These are phyloP conservation scores for Zhuqinia jingwanae DNA, from an alignment of 2,888 invertebrate species.

Conservation along the genomic window DNA sequence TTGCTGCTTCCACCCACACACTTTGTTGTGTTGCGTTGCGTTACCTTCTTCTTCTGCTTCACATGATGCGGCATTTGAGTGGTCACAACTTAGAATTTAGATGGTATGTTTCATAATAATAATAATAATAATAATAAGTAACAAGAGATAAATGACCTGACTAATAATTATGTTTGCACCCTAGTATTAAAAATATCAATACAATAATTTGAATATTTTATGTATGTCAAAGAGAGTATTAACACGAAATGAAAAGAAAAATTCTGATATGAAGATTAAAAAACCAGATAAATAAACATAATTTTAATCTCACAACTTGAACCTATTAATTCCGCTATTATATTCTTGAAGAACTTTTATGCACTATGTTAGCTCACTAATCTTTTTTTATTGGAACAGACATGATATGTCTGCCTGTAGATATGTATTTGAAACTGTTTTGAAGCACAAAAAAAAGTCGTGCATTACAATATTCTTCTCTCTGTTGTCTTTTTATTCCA, in stretches of 20 bases:
- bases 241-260: conserved; percentile 27
- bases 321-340: conserved; percentile 35
- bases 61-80: too few relatives aligned
- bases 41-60: too few relatives aligned
- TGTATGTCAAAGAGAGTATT: neutral
- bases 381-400: neutral
- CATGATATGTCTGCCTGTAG: neutral
- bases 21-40: too few relatives aligned
- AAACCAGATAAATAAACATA: neutral
- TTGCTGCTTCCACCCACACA: too few relatives aligned
- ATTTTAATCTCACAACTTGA: conserved; percentile 21
- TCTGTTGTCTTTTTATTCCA: conserved; percentile 8
- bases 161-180: too few relatives aligned
- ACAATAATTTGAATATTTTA: neutral
- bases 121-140: too few relatives aligned
- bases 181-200: too few relatives aligned
- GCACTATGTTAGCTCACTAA: neutral
- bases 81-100: too few relatives aligned
- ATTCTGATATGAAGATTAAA: conserved; percentile 8
- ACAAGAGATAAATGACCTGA: too few relatives aligned
- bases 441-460: neutral
- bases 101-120: too few relatives aligned
- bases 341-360: neutral
- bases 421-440: neutral
- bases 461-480: neutral